Conservation (phyloP, 2,797 vertebrate genomes). For the Lepidocolaptes lacrymiger region DNA sequence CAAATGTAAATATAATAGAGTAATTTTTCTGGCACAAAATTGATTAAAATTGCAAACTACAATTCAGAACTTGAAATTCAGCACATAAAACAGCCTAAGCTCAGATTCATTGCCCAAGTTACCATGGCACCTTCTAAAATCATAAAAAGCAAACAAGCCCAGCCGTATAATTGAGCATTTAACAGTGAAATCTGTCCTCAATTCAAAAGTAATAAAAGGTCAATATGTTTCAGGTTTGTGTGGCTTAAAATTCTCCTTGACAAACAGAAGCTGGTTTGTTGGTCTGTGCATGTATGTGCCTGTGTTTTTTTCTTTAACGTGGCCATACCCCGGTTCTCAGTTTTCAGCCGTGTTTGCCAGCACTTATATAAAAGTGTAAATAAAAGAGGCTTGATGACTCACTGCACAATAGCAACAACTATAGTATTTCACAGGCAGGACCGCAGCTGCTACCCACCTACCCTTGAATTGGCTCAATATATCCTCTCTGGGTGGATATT, state of each 20-base stretch:
- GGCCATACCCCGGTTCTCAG: neutral
- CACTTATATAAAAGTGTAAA: conserved; percentile 66
- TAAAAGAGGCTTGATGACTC: conserved; percentile 73
- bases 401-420: conserved; percentile 68
- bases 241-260: conserved; percentile 37
- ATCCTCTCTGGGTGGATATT: conserved; percentile 80
- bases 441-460: conserved; percentile 81
- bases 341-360: conserved; percentile 63
- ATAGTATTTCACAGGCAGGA: conserved; percentile 75
- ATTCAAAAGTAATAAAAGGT: conserved; percentile 71
- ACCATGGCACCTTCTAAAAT: conserved; percentile 59
- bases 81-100: neutral
- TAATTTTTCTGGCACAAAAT: conserved; percentile 3
- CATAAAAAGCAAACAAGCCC: conserved; percentile 54
- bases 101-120: conserved; percentile 59
- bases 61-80: conserved; percentile 34
- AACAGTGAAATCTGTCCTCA: conserved; percentile 58
- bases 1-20: conserved; percentile 22
- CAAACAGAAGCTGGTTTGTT: neutral
- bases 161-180: conserved; percentile 54
- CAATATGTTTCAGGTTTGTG: conserved; percentile 56
- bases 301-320: neutral
- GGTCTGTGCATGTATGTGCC: neutral
- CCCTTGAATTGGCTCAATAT: conserved; percentile 88
- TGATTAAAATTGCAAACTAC: conserved; percentile 34